Conservation (phyloP, 2,797 vertebrate species). For the Trachurus trachurus region DNA sequence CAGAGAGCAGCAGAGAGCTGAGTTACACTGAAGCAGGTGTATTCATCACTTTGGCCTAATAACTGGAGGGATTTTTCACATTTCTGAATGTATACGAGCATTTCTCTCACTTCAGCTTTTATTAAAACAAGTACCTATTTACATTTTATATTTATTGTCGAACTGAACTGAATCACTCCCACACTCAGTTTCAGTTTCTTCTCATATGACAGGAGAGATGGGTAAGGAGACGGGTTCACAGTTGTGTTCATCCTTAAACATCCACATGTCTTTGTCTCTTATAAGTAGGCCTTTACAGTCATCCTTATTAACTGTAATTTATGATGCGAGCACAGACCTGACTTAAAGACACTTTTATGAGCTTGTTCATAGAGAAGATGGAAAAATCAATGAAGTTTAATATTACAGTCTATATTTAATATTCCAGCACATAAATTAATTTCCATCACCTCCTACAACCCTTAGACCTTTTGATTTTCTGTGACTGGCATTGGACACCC, state of each 20-base stretch:
- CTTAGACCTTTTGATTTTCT: neutral
- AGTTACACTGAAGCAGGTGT: neutral
- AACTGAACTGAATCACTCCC: neutral
- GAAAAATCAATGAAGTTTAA: neutral
- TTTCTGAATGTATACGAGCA: too few species aligned
- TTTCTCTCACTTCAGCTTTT: neutral
- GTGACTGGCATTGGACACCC: conserved; percentile 1
- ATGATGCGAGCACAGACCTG: neutral
- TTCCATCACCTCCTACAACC: neutral
- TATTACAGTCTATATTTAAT: neutral
- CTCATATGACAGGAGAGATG: neutral
- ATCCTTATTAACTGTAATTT: neutral
- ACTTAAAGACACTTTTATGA: neutral
- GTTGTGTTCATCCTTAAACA: neutral
- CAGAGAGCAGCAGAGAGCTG: conserved; percentile 23
- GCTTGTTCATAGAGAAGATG: neutral
- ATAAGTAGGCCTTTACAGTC: neutral
- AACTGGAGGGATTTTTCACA: neutral
- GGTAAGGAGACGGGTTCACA: neutral
- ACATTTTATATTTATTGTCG: neutral
- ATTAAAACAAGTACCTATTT: neutral
- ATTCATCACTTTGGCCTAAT: neutral
- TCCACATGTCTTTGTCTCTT: neutral
- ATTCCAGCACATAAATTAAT: neutral
- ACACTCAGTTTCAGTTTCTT: neutral